Conservation (phyloP, 2,797 vertebrate genomes). For the Nannoperca obscura region DNA sequence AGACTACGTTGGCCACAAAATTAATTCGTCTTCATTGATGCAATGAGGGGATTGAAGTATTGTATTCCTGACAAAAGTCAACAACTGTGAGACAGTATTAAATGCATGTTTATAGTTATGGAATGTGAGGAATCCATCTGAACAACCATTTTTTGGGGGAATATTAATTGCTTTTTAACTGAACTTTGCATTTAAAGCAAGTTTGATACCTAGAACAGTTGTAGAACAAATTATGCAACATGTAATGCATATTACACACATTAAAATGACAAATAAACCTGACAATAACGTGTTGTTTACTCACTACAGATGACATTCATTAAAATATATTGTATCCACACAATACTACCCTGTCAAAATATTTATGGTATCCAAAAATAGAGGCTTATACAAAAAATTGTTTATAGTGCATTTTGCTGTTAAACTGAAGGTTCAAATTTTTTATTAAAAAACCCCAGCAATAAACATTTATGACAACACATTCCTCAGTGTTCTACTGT, state of each 20-base stretch:
- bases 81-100: background rate
- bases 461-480: background rate
- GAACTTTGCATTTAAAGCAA: background rate
- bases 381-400: background rate
- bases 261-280: background rate
- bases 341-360: background rate
- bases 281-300: background rate
- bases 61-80: slow-evolving; percentile 8
- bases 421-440: slow-evolving; percentile 7
- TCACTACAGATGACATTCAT: background rate
- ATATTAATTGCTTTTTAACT: background rate
- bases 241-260: background rate
- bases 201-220: background rate
- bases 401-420: background rate
- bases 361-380: background rate
- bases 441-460: background rate
- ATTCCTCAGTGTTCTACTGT: slow-evolving; percentile 13
- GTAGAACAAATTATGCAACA: background rate
- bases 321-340: background rate
- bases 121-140: background rate
- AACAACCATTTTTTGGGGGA: background rate
- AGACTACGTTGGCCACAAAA: slow-evolving; percentile 9
- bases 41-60: background rate
- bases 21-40: slow-evolving; percentile 29
- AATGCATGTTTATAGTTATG: background rate